A percentile compares a stretch with the other conserved stretches of the same genome.
These are phyloP conservation scores for Anticlea derivata DNA, from an alignment of 2,888 invertebrate species.

Conservation along the genomic window DNA sequence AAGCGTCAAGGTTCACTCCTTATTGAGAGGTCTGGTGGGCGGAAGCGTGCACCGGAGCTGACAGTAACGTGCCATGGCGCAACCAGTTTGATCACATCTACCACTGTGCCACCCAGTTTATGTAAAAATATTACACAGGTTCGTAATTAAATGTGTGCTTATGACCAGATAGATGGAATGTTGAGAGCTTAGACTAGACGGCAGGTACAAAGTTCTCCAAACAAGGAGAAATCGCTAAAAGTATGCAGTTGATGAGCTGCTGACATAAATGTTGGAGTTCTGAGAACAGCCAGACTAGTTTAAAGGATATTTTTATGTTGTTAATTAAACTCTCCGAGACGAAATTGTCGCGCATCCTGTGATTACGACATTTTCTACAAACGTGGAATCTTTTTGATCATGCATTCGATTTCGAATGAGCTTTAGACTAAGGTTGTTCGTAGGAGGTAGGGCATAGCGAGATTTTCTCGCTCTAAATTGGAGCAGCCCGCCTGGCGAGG, in stretches of 20 bases:
- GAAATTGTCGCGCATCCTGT: slow-evolving; percentile 22
- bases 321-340: slow-evolving; percentile 15
- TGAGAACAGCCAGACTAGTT: slow-evolving; percentile 9
- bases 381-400: not conserved
- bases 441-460: too few species aligned
- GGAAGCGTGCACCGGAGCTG: slow-evolving; percentile 62
- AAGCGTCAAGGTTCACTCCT: slow-evolving; percentile 68
- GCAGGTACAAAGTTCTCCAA: slow-evolving; percentile 7
- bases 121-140: slow-evolving; percentile 25
- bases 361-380: slow-evolving; percentile 18
- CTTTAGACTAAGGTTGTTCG: too few species aligned
- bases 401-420: too few species aligned
- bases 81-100: slow-evolving; percentile 43
- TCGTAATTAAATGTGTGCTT: slow-evolving; percentile 17
- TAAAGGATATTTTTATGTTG: slow-evolving; percentile 20
- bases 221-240: slow-evolving; percentile 16
- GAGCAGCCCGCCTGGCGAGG: too few species aligned
- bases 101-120: slow-evolving; percentile 37
- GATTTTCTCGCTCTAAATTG: too few species aligned
- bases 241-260: slow-evolving; percentile 12
- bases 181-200: slow-evolving; percentile 2
- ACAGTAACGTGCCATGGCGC: slow-evolving; percentile 44
- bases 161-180: slow-evolving; percentile 10
- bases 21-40: slow-evolving; percentile 64
- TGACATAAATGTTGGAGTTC: slow-evolving; percentile 18